Base-by-base conservation (phyloP, 2,888 invertebrate species). In the Aporophyla lueneburgensis region DNA sequence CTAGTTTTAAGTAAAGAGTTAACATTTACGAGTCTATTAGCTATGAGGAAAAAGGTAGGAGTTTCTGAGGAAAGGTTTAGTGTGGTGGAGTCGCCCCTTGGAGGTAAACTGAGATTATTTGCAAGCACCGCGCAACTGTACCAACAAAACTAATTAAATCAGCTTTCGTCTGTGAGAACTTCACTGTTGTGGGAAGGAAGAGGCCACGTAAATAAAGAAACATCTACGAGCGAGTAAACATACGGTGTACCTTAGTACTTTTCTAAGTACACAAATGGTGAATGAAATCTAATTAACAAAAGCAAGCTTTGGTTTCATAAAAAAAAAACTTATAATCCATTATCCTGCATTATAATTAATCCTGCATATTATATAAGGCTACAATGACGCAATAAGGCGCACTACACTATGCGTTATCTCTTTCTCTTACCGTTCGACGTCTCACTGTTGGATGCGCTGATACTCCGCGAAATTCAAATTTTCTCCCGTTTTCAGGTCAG, bases 81-180 rank as follows among this genome's bases (percentile, higher is more conserved):
- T 77, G 72, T 69, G 56, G 72, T 71, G 59, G 69, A 69, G 74
- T 68, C 63, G 69, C 75, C 63, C 72, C 77, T 81, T 68, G 74
- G 77, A 86, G 79, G 79, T 85, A 84, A 84, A 86, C 85, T 87
- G 71, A 86, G 87, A 89, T 88, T 91, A 92, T 91, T 91, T 89
- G 87, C 89, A 87, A 90, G 85, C 85, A 85, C 78, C 80, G 86
- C 76, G 74, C 81, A 90, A 89, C 88, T 89, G 89, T 80, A 81
- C 88, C 81, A 91, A 92, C 90, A 90, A 88, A 88, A 85, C 89
- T 93, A 92, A 92, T 93, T 91, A 90, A 92, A 92, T 93, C 87
- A 89, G 83, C 88, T 88, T 86, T 86, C 86, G 86, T 82, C 86
- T 84, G 87, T 87, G 86, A 88, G 87, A 88, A 87, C 83, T 89